Evolutionary conservation across 2,888 invertebrate species (phyloP).

Genomic region (Trilocha varians): DNA sequence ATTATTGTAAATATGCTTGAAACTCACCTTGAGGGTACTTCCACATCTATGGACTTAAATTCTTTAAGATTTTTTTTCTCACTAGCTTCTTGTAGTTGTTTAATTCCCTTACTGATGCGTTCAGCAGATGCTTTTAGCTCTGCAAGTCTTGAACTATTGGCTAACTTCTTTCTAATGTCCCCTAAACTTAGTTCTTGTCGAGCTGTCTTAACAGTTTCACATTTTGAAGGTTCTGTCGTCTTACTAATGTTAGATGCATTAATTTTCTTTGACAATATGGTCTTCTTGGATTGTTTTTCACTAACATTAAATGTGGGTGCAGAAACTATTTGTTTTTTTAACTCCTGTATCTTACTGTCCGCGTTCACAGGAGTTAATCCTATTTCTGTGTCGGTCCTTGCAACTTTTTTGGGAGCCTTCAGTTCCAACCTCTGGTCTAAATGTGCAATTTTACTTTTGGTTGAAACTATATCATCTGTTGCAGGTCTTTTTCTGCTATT

Average conservation of each 20-base stretch:
- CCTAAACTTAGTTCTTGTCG: conserved; percentile 77
- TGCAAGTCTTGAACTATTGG: conserved; percentile 78
- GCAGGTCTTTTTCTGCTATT: conserved; percentile 83
- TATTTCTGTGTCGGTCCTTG: not conserved
- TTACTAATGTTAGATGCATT: conserved; percentile 40
- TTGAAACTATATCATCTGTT: conserved; percentile 74
- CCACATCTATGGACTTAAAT: conserved; percentile 83
- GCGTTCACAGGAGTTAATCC: conserved; percentile 4
- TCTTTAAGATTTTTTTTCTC: conserved; percentile 74
- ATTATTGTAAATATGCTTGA: conserved; percentile 2
- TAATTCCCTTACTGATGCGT: conserved; percentile 76
- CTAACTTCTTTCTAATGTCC: conserved; percentile 79
- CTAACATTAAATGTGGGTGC: conserved; percentile 1
- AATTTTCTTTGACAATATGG: conserved; percentile 21
- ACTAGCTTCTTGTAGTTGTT: conserved; percentile 70
- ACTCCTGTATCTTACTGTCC: conserved; percentile 11
- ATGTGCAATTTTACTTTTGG: conserved; percentile 66
- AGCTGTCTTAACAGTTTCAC: conserved; percentile 57
- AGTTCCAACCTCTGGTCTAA: conserved; percentile 21
- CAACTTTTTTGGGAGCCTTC: not conserved
- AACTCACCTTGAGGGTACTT: conserved; percentile 79
- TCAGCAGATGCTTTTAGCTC: conserved; percentile 80
- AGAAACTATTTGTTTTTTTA: conserved; percentile 13
- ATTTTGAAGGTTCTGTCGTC: conserved; percentile 22
- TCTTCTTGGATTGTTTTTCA: conserved; percentile 11